Evolutionary conservation across 2,113 vertebrate species (phyloP).

Genomic region (Anas platyrhynchos): DNA sequence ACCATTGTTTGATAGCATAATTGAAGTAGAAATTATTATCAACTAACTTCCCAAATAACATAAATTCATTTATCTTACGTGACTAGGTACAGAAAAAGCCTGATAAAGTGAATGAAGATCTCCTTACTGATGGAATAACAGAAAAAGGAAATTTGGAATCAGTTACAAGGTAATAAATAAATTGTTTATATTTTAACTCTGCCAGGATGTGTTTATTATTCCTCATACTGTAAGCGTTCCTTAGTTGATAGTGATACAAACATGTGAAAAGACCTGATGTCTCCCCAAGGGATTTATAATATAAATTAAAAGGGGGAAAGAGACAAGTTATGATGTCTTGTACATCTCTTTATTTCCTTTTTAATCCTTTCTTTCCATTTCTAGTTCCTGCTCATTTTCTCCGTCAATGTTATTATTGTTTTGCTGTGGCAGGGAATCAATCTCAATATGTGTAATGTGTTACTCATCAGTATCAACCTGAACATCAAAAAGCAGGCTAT

Average conservation of each 20-base stretch:
- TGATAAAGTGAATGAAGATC: conserved; percentile 77
- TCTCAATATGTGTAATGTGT: neutral
- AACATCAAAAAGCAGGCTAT: neutral
- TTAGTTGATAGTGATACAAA: neutral
- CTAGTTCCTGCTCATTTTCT: neutral
- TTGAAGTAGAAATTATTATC: neutral
- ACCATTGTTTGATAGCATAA: neutral
- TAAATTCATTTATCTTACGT: conserved; percentile 16
- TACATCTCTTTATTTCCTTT: neutral
- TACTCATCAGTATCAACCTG: neutral
- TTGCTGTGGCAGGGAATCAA: neutral
- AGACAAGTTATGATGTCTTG: neutral
- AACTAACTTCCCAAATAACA: neutral
- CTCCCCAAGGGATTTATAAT: neutral
- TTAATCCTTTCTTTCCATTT: neutral
- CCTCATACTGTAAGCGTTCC: neutral
- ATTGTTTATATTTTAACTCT: neutral
- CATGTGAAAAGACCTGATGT: neutral
- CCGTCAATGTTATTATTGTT: neutral
- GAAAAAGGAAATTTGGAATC: conserved; percentile 64
- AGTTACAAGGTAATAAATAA: conserved; percentile 72
- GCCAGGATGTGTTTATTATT: neutral
- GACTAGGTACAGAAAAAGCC: conserved; percentile 79
- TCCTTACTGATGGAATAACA: conserved; percentile 66
- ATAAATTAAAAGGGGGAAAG: neutral